Evolutionary conservation across 2,888 invertebrate genomes (phyloP).

Genomic region (Ramazzottius varieornatus): DNA sequence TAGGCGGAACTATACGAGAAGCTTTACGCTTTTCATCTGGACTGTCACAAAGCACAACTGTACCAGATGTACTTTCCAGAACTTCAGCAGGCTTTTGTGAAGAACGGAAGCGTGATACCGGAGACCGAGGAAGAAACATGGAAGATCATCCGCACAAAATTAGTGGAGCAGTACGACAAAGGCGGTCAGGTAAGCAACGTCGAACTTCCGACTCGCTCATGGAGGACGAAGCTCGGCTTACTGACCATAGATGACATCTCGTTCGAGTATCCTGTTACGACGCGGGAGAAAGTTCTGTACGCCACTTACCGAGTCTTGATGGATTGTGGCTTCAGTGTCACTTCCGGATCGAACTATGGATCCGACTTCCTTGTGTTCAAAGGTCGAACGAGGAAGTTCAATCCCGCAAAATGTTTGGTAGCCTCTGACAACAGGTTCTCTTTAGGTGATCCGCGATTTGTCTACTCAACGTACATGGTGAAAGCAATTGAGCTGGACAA

Average conservation of each 20-base stretch:
- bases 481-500: neutral
- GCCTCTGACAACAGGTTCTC: neutral
- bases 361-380: neutral
- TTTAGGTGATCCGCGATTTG: neutral
- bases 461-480: constrained; percentile 1
- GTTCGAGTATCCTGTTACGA: neutral
- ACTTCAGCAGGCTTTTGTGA: neutral
- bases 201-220: neutral
- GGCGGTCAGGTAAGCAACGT: neutral
- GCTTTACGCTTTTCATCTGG: neutral
- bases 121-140: neutral
- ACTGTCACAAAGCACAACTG: neutral
- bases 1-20: neutral
- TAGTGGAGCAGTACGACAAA: neutral
- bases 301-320: neutral
- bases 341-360: neutral
- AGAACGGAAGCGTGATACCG: neutral
- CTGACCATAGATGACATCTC: neutral
- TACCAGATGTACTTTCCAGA: neutral
- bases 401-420: no score
- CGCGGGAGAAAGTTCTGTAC: neutral
- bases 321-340: neutral
- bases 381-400: neutral
- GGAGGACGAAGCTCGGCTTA: neutral
- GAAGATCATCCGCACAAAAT: neutral